These are phyloP conservation scores for Margaritifera margaritifera DNA, from an alignment of 2,888 invertebrate species.

Conservation along the genomic window DNA sequence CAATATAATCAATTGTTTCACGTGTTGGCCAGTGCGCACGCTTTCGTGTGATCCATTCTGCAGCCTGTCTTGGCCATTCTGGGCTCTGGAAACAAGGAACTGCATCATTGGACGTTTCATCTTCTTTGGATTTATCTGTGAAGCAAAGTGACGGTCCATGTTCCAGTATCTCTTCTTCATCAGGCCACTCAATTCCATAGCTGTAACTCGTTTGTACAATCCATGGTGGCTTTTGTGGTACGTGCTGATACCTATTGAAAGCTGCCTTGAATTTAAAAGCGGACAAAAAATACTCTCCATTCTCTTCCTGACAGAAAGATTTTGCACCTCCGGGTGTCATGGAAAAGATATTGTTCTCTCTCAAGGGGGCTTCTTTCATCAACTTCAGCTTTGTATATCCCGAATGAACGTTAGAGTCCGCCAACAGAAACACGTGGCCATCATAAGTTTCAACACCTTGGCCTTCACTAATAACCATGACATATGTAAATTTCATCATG, in stretches of 20 bases:
- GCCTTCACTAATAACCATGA: constrained; percentile 4
- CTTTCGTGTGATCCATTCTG: constrained; percentile 8
- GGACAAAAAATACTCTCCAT: constrained; percentile 6
- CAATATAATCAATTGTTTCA: constrained; percentile 4
- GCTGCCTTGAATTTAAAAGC: constrained; percentile 13
- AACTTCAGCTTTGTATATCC: constrained; percentile 10
- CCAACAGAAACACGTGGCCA: constrained; percentile 6
- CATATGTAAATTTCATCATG: constrained; percentile 11
- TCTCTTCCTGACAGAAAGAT: constrained; percentile 11
- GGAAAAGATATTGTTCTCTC: constrained; percentile 15
- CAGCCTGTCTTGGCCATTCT: constrained; percentile 12
- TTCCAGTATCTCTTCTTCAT: constrained; percentile 14
- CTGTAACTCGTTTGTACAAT: constrained; percentile 12
- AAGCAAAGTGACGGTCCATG: constrained; percentile 16
- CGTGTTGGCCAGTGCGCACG: constrained; percentile 7
- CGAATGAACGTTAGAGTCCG: constrained; percentile 6
- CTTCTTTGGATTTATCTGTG: constrained; percentile 14
- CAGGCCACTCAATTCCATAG: constrained; percentile 14
- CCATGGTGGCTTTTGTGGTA: constrained; percentile 15
- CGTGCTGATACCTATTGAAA: constrained; percentile 9
- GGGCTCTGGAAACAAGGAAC: constrained; percentile 11
- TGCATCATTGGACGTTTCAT: constrained; percentile 9
- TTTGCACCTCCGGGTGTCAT: constrained; percentile 12
- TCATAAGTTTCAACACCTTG: neutral
- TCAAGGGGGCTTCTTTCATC: constrained; percentile 3